Base-by-base conservation (phyloP, 2,888 invertebrate genomes). In the Phalera bucephala region DNA sequence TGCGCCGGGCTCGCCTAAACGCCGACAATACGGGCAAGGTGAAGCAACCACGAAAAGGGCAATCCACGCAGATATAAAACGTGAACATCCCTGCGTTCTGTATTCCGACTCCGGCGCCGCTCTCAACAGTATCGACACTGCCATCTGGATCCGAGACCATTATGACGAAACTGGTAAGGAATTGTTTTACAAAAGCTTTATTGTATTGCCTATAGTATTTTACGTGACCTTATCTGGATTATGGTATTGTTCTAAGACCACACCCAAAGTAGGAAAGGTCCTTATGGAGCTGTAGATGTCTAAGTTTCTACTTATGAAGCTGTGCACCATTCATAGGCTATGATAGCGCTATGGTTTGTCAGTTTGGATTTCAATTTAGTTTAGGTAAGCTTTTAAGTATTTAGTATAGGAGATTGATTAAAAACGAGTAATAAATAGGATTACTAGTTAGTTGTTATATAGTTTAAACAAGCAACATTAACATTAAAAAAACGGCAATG, bases 1-100 rank as follows among this genome's bases (percentile, higher is more conserved):
- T 76, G 61, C 44, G 54, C 72, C 66, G 44, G 31, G 41, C 51
- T 54, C 66, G 56, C 68, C 74, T 67, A 66, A 75, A 66, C 72
- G 72, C 72, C 72, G 60, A 76, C 76, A 82, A 83, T 80, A 73
- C 76, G 80, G 72, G 76, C 85, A 83, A 83, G 80, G 84, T 87
- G 84, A 82, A 66, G 86, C 82, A 84, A 84, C 77, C 67, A 67
- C 65, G 64, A 61, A 87, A 87, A 87, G 87, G 87, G 87, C 86
- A 87, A 66, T 65, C 69, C 62, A 69, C 67, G 68, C 69, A 61
- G 76, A 81, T 87, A 86, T 87, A 87, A 78, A 83, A 79, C 76
- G 75, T 66, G 80, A 64, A 73, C 81, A 83, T 80, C 86, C 85
- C 76, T 65, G 64, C 64, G 60, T 54, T 62, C 63, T 50, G 79